Base-by-base conservation (phyloP, 2,113 vertebrate genomes). In the Colossoma macropomum region DNA sequence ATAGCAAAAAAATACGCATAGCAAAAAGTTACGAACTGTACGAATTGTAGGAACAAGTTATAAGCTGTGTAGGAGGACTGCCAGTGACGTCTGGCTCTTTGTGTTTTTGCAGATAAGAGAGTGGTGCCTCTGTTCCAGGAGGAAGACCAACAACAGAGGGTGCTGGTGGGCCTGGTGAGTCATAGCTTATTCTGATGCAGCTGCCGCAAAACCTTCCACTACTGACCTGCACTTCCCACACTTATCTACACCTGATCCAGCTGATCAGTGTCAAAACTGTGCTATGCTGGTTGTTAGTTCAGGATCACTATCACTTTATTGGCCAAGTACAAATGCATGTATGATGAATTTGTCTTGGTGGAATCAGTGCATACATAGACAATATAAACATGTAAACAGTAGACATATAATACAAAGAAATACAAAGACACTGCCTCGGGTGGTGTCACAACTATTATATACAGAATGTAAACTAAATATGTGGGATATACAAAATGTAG, bases 161-260 rank as follows among this genome's bases (percentile, higher is more conserved):
- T 93, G 79, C 95, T 97, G 30, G 93, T 96, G 77, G 97, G 97
- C 81, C 92, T 98, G 96, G 98, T 99, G 94, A 88, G 97, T 88
- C 66, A 68, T 25, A 19, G 54, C 19, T 30, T 23, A 21, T 25
- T 71, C 41, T 30, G 3, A 0, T 17, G 9, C 2, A 68, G 65
- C 13, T 62, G 56, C 38, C 25, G n/a, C 4, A 15, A 10, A 71
- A 50, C 41, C 28, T 15, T 48, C 15, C 8, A 52, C 12, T 38
- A 41, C 34, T 38, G 8, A 75, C 54, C 54, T 59, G 23, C 16
- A 59, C 0, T 8, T 59, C 16, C 7, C 3, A 8, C 21, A 23
- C 6, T 23, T 23, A 9, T 8, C 54, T 59, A 6, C 54, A 59
- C 21, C 54, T 8, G 54, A 59, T 21, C 54, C 23, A n/a, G 15